Conservation (phyloP, 1,140 invertebrate species). For the Potamilus streckersoni region DNA sequence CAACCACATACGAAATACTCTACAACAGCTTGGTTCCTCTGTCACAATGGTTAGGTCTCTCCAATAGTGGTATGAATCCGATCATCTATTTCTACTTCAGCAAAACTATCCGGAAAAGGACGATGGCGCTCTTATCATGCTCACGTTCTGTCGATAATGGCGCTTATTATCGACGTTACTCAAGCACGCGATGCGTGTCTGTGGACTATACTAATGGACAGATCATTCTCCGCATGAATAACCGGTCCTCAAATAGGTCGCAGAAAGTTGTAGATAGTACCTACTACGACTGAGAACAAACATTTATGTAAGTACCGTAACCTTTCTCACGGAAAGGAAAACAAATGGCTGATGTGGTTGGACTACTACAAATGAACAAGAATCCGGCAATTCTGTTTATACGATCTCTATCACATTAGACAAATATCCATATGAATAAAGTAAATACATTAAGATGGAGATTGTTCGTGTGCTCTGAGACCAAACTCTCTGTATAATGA, state of each 20-base stretch:
- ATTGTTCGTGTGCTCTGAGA: too few relatives aligned
- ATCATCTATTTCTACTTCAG: conserved; percentile 98
- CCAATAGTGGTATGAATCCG: conserved; percentile 97
- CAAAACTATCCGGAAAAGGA: conserved; percentile 92
- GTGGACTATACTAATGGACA: conserved; percentile 42
- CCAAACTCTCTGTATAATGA: too few relatives aligned
- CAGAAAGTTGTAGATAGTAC: too few relatives aligned
- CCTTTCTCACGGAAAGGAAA: too few relatives aligned
- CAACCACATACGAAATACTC: not conserved
- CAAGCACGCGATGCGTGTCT: conserved; percentile 39
- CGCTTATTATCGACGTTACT: conserved; percentile 26
- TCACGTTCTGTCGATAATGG: conserved; percentile 8
- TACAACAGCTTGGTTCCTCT: conserved; percentile 73
- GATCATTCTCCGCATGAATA: conserved; percentile 18
- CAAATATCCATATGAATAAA: too few relatives aligned
- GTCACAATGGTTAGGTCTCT: conserved; percentile 95
- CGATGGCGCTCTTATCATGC: conserved; percentile 66
- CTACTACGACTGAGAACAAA: too few relatives aligned
- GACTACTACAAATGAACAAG: too few relatives aligned
- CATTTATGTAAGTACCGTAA: too few relatives aligned
- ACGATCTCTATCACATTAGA: too few relatives aligned
- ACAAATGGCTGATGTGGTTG: too few relatives aligned
- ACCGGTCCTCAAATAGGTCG: not conserved
- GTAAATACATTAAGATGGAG: too few relatives aligned
- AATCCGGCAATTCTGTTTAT: too few relatives aligned